phyloP scores from a whole-genome alignment of 2,113 vertebrate genomes.

The Leucopsar rothschildi region DNA sequence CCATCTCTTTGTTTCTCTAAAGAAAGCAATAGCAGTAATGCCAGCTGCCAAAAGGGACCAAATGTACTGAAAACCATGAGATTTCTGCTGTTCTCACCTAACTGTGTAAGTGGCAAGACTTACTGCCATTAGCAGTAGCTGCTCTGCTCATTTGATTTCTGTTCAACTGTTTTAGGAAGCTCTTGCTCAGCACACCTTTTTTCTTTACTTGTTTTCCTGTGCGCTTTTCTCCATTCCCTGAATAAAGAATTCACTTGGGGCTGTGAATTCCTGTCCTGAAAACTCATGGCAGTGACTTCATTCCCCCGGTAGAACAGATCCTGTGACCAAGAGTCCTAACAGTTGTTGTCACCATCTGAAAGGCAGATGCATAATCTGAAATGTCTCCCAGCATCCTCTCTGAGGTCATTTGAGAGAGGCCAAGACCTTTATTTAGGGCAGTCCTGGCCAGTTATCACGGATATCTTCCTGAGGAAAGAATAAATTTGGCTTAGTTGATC shows the following conservation, averaged over 20 bases:
- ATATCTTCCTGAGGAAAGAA: not conserved
- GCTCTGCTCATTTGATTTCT: not conserved
- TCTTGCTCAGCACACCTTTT: not conserved
- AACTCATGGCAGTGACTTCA: not conserved
- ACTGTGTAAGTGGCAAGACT: not conserved
- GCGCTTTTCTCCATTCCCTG: not conserved
- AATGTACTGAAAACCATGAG: not conserved
- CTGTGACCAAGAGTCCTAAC: not conserved
- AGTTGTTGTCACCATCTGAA: not conserved
- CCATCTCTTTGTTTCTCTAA: not conserved
- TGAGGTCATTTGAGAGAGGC: not conserved
- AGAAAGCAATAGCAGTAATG: not conserved
- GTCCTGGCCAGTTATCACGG: not conserved
- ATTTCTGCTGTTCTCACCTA: not conserved
- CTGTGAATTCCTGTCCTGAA: not conserved
- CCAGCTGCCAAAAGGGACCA: not conserved
- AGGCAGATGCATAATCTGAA: not conserved
- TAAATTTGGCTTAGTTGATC: not conserved
- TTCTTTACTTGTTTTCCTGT: not conserved
- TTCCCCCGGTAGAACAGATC: not conserved
- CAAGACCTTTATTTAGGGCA: not conserved
- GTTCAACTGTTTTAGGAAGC: not conserved
- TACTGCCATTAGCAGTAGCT: not conserved
- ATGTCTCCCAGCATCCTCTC: not conserved
- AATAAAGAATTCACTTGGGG: not conserved